Evolutionary conservation across 2,797 vertebrate species (phyloP), one percentile per base, ranked within the genome.

Genomic region (Lithobates pipiens): DNA sequence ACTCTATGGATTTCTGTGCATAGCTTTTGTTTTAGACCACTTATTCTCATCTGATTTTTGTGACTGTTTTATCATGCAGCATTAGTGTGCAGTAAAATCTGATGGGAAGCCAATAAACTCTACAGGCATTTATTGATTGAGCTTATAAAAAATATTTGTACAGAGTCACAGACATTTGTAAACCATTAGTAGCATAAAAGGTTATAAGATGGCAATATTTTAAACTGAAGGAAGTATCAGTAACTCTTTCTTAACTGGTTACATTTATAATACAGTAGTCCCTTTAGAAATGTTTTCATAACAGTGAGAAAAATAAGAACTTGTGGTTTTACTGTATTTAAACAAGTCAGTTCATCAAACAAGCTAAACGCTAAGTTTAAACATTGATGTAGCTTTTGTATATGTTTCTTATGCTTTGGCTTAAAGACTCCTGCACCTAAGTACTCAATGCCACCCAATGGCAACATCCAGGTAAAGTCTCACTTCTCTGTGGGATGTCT

Each of bases 91-190:
- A 74, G 69, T 85, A 77, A 79, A 85, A 74, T 25, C 39, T 85
- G 77, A 85, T 80, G 42, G 70, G 70, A 85, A 85, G 61, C 83
- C 77, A 85, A 85, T 85, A 85, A 74, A 84, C 82, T 76, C 63
- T 70, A 69, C 61, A 79, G 83, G 70, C 77, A 72, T 80, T 80
- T 85, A 85, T 85, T 85, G 83, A 85, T 80, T 68, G 70, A 74
- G 69, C 18, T 15, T 46, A 74, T 85, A 61, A 70, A 36, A 32
- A 46, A 21, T 79, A 67, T 67, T 71, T 68, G 54, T 61, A 46
- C 61, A 67, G 76, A 74, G 57, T n/a, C 69, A 50, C 5, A 85
- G 57, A 54, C 72, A 78, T 85, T 46, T 85, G 67, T 78, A 85
- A 85, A 79, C 72, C 42, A 74, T 85, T 85, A 80, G 76, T 67